Percentiles rank a stretch among this genome's conserved stretches.
Evolutionary conservation across 1,140 invertebrate genomes (phyloP).

Genomic region (Drosophila quadrilineata): DNA sequence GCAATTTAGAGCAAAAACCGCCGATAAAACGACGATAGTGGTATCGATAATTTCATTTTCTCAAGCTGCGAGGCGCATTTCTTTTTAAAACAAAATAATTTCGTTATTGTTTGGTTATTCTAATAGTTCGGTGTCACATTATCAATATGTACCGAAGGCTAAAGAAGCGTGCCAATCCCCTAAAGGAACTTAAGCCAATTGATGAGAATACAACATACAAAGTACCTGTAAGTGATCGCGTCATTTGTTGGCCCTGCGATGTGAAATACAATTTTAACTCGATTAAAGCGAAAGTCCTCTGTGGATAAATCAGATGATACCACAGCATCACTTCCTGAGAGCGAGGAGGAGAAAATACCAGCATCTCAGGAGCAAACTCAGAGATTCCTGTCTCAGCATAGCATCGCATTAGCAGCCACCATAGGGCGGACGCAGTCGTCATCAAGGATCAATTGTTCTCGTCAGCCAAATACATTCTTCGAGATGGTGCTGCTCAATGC

Average conservation of each 20-base stretch:
- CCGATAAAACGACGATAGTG: too few relatives aligned
- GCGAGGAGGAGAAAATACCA: conserved; percentile 75
- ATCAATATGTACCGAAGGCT: conserved; percentile 47
- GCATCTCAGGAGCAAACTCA: conserved; percentile 75
- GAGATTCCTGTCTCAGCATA: conserved; percentile 76
- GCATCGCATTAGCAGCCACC: conserved; percentile 59
- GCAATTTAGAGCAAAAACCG: too few relatives aligned
- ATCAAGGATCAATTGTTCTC: conserved; percentile 36
- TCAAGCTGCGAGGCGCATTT: too few relatives aligned
- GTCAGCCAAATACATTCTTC: conserved; percentile 74
- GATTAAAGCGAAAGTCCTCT: conserved; percentile 24
- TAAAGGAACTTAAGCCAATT: conserved; percentile 52
- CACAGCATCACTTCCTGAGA: conserved; percentile 30
- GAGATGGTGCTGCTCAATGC: conserved; percentile 67
- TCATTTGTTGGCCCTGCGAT: too few relatives aligned
- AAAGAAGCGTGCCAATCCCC: conserved; percentile 37
- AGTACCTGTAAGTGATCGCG: conserved; percentile 44
- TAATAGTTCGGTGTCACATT: background rate
- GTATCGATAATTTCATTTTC: too few relatives aligned
- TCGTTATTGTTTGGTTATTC: too few relatives aligned
- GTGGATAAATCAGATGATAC: conserved; percentile 31
- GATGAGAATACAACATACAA: conserved; percentile 72
- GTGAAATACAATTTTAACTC: background rate
- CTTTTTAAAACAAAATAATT: too few relatives aligned
- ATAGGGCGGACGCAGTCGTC: conserved; percentile 69